Percentiles rank a stretch among this genome's conserved stretches.
Evolutionary conservation across 37 sponge, comb jelly and placozoan species (phyloP).

Genomic region (Corticium candelabrum): DNA sequence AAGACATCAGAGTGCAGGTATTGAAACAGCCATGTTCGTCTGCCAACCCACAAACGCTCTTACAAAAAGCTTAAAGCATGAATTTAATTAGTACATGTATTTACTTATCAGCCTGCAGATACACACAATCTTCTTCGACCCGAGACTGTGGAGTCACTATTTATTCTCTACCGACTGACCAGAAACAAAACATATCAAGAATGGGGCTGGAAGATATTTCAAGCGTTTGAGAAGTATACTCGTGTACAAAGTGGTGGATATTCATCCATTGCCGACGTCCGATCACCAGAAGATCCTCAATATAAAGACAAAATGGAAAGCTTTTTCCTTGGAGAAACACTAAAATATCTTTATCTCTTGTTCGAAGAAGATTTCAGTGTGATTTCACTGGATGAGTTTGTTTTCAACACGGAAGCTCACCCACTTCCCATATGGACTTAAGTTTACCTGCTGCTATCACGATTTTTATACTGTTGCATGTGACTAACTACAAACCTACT

Average conservation of each 20-base stretch:
- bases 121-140: conserved; percentile 88
- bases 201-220: conserved; percentile 93
- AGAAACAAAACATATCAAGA: conserved; percentile 59
- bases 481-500: too few relatives aligned
- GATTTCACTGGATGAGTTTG: conserved; percentile 50
- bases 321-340: conserved; percentile 84
- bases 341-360: conserved; percentile 79
- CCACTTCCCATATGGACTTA: conserved; percentile 76
- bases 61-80: too few relatives aligned
- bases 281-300: conserved; percentile 17
- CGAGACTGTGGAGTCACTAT: conserved; percentile 94
- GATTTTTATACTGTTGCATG: too few relatives aligned
- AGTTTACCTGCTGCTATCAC: too few relatives aligned
- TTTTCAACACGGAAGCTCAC: conserved; percentile 93
- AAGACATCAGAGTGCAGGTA: too few relatives aligned
- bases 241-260: conserved; percentile 64
- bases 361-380: conserved; percentile 71
- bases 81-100: too few relatives aligned
- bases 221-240: conserved; percentile 73
- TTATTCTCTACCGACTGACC: conserved; percentile 77
- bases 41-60: too few relatives aligned
- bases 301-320: conserved; percentile 85
- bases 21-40: too few relatives aligned
- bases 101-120: conserved; percentile 32
- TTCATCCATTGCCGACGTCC: conserved; percentile 65